These are phyloP conservation scores for Sylvicola fuscatus DNA, from an alignment of 2,888 invertebrate species.

Conservation along the genomic window DNA sequence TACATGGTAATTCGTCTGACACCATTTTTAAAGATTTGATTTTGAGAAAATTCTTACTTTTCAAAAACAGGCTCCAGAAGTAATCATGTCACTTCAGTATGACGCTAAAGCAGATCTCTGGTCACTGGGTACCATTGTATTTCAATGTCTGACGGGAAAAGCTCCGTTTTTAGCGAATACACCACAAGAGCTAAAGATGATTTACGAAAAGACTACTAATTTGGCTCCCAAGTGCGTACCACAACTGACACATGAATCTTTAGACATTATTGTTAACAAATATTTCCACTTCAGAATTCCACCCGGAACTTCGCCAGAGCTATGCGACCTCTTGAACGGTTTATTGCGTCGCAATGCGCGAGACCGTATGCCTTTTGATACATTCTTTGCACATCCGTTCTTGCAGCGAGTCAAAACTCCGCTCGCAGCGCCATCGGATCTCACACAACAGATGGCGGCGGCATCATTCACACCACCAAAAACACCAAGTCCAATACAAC, in stretches of 20 bases:
- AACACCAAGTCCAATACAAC: constrained; percentile 27
- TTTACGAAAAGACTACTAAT: constrained; percentile 89
- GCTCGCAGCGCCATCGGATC: constrained; percentile 15
- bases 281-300: constrained; percentile 54
- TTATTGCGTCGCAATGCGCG: constrained; percentile 79
- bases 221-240: constrained; percentile 73
- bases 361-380: constrained; percentile 90
- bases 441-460: constrained; percentile 1
- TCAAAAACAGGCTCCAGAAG: constrained; percentile 96
- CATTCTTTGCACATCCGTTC: constrained; percentile 90
- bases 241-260: constrained; percentile 9
- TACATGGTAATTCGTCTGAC: constrained; percentile 94
- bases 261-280: not conserved
- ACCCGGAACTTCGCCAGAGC: constrained; percentile 71
- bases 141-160: constrained; percentile 94
- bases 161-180: constrained; percentile 97
- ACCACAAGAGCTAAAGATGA: constrained; percentile 89
- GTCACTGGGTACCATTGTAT: constrained; percentile 97
- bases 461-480: constrained; percentile 20
- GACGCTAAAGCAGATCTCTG: constrained; percentile 98
- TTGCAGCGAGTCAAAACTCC: constrained; percentile 41
- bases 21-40: too few species aligned
- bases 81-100: constrained; percentile 97
- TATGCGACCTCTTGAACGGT: constrained; percentile 68
- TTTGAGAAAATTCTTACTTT: too few species aligned